Conservation (phyloP, 1,140 invertebrate genomes). For the Cotesia chilonis region DNA sequence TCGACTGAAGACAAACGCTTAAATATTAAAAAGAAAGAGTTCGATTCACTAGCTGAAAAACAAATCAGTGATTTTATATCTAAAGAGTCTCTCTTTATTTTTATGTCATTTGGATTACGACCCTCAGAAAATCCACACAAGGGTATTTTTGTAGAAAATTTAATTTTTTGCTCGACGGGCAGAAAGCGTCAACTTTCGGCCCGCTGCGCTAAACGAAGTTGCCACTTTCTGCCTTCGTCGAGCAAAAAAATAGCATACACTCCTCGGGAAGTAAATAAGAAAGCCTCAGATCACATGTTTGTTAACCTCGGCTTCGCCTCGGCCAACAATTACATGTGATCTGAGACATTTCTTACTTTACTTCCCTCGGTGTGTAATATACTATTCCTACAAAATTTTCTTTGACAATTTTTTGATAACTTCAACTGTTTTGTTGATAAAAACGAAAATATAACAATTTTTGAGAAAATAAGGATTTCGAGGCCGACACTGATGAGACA, state of each 20-base stretch:
- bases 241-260: too few species aligned
- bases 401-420: constrained; percentile 5
- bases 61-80: constrained; percentile 32
- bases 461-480: not conserved
- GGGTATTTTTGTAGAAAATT: not conserved
- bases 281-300: too few species aligned
- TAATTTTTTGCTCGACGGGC: too few species aligned
- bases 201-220: too few species aligned
- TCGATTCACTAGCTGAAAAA: constrained; percentile 14
- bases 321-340: too few species aligned
- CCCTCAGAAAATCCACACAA: not conserved
- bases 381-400: constrained; percentile 14
- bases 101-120: constrained; percentile 14
- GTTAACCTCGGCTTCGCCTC: too few species aligned
- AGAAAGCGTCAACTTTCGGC: too few species aligned
- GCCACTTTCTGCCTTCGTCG: too few species aligned
- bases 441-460: constrained; percentile 1
- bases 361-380: too few species aligned
- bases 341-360: too few species aligned
- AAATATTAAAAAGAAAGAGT: not conserved
- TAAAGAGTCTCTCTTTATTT: constrained; percentile 26
- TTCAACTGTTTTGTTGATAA: constrained; percentile 20
- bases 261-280: too few species aligned
- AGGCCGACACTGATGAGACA: not conserved
- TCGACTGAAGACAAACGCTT: too few species aligned